Evolutionary conservation across 1,140 invertebrate species (phyloP), one percentile per base, ranked within the genome.

Genomic region (Rhagoletis pomonella): DNA sequence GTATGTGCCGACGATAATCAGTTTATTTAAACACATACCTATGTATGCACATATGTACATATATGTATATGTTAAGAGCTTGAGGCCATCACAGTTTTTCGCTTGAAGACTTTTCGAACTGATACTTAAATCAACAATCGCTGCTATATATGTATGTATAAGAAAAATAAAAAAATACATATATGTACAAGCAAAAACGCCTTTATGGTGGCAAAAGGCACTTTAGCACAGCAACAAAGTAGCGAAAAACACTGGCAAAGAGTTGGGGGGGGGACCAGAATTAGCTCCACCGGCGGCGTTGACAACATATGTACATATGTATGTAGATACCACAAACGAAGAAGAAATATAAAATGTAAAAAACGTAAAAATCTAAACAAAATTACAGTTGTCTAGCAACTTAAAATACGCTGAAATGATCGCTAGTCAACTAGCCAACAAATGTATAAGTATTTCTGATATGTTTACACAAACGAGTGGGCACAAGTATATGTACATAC

Each of bases 141-240:
- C n/a, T 67, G 42, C 29, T 55, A 55, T 55, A 55, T 55, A 55
- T 55, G 50, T 55, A 55, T 7, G 50, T 55, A 55, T 55, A 7
- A 7, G 50, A 65, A 29, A n/a, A 73, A 47, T n/a, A 17, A 42
- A 29, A 67, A 39, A 39, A 39, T 4, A 29, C 29, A 29, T 29
- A 29, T 29, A 29, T 29, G 29, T 29, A 29, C 2, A 47, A 17
- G 1, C 3, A 69, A 44, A 65, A 65, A 65, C 9, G 3, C 64
- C 29, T 65, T 47, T 69, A 69, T 17, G 39, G 2, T 69, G 67
- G 39, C 12, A 0, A 44, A 17, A 47, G 67, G 7, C 39, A 73
- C 42, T n/a, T 47, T 12, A 73, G 67, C 67, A 73, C 67, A 73
- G 42, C 67, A 73, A 73, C 67, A 73, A 73, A 73, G 39, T 73